Evolutionary conservation across 2,113 vertebrate genomes (phyloP).

Genomic region (Rhea americana): DNA sequence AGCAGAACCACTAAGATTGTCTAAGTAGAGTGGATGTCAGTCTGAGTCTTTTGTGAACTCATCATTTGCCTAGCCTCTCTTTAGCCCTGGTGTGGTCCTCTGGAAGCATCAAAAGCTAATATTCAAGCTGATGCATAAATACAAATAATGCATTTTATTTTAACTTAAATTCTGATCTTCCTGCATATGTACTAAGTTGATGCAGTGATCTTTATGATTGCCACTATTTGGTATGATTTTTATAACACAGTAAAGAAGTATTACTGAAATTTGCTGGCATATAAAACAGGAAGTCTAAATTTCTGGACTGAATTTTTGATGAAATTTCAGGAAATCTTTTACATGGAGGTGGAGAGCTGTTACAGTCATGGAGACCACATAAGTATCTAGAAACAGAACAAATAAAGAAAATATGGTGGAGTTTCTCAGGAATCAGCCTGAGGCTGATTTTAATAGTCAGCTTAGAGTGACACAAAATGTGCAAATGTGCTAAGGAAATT

Average conservation of each 20-base stretch:
- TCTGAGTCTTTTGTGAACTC: background rate
- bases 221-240: constrained; percentile 20
- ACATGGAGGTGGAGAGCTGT: background rate
- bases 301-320: background rate
- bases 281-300: background rate
- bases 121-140: background rate
- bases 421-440: background rate
- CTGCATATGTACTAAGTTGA: background rate
- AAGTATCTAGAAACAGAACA: background rate
- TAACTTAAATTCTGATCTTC: background rate
- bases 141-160: background rate
- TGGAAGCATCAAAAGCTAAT: background rate
- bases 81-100: background rate
- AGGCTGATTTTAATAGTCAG: background rate
- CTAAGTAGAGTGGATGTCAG: background rate
- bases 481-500: background rate
- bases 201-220: background rate
- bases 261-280: background rate
- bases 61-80: background rate
- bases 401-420: background rate
- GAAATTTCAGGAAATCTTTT: background rate
- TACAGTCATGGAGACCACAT: background rate
- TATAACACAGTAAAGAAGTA: background rate
- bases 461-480: background rate
- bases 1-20: background rate